Conservation (phyloP, 2,113 vertebrate species). For the Erinaceus europaeus region DNA sequence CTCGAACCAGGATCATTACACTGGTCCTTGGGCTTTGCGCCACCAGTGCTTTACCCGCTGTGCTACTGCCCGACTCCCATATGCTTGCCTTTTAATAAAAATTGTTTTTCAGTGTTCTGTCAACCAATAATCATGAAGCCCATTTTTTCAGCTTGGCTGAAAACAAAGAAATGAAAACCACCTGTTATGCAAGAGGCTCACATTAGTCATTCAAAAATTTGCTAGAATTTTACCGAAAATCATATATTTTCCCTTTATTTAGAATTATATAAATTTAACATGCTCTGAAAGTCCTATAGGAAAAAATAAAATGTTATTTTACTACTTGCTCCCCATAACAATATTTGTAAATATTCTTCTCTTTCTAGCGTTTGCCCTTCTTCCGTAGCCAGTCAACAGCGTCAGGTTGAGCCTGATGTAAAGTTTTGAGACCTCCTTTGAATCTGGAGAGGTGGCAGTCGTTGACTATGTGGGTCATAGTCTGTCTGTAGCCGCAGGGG, state of each 20-base stretch:
- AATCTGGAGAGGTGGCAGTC: too few species aligned
- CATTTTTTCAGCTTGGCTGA: neutral
- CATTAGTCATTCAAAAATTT: constrained; percentile 18
- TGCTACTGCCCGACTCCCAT: too few species aligned
- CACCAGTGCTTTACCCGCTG: too few species aligned
- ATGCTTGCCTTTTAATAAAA: neutral
- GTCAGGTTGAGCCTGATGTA: too few species aligned
- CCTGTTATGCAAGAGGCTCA: neutral
- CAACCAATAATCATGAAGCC: neutral
- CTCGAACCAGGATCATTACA: too few species aligned
- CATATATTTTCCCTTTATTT: neutral
- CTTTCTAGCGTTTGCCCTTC: too few species aligned
- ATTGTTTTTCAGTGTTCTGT: neutral
- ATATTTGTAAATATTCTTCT: neutral
- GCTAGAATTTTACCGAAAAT: neutral
- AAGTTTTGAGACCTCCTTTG: too few species aligned
- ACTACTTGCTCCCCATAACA: neutral
- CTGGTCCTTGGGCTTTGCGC: too few species aligned
- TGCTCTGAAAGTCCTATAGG: neutral
- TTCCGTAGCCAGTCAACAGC: too few species aligned
- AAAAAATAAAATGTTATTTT: neutral
- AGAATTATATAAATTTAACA: neutral
- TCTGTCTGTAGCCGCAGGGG: too few species aligned
- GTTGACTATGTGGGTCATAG: too few species aligned
- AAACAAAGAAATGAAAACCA: constrained; percentile 6